Base-by-base conservation (phyloP, 2,113 vertebrate genomes). In the Meriones unguiculatus region DNA sequence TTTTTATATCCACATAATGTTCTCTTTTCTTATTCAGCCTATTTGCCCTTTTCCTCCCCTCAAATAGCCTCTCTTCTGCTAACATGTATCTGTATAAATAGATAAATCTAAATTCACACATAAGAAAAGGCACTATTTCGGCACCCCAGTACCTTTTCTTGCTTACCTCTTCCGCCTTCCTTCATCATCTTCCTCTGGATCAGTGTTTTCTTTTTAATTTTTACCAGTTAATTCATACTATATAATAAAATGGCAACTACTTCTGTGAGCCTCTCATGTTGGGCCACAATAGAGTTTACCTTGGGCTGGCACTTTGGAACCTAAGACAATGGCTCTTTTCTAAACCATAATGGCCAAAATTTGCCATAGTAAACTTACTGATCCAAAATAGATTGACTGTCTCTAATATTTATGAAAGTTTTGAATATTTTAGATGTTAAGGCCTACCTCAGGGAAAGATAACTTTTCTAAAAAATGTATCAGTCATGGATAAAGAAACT, bases 381-480 rank as follows among this genome's bases (percentile, higher is more conserved):
- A 12, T 65, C 65, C 70, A 92, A 89, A 28, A 91, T 65, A 87
- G 73, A 87, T 41, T 72, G 54, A 32, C 73, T 64, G 41, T 92
- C 14, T 91, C 95, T 65, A 77, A 90, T 54, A 84, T 82, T 93
- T 86, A 57, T 87, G n/a, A 77, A 95, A 89, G 41, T 41, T 95
- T 50, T 50, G 35, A 85, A 76, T 11, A 70, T 93, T 97, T 96
- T 95, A 93, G 41, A 76, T 85, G 28, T 85, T 28, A 96, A 92
- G 14, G 10, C 35, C 70, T 91, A 72, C 87, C 77, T 85, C 78
- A 87, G 72, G 17, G 14, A 22, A 75, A 96, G 86, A 38, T 62
- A 59, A 30, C n/a, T 67, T 78, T 95, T 92, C 87, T 91, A 28
- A 62, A 22, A 41, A 46, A 10, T 87, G 7, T 87, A 30, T 59